Evolutionary conservation across 2,888 invertebrate genomes (phyloP).

Genomic region (Troides oblongomaculatus): DNA sequence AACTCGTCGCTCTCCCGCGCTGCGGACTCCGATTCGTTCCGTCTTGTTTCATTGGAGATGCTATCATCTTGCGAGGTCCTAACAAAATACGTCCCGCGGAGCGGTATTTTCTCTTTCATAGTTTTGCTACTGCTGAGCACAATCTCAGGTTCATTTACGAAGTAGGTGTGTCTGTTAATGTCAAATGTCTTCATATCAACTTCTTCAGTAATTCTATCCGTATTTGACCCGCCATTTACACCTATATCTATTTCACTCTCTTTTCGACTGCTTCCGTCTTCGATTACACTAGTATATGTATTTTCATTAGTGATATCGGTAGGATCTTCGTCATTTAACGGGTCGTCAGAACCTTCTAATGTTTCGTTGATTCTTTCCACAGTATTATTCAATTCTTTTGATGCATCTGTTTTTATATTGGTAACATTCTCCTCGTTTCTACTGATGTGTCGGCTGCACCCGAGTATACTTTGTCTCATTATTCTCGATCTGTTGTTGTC

Average conservation of each 20-base stretch:
- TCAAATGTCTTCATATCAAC: constrained; percentile 28
- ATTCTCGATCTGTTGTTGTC: constrained; percentile 49
- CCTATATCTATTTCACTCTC: constrained; percentile 4
- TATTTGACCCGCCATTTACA: not conserved
- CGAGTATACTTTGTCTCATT: constrained; percentile 36
- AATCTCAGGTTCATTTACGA: constrained; percentile 35
- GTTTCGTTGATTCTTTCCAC: constrained; percentile 2
- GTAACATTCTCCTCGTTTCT: constrained; percentile 29
- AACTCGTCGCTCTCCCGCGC: not conserved
- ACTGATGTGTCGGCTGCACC: constrained; percentile 20
- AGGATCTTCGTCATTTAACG: constrained; percentile 39
- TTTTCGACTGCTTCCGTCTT: constrained; percentile 35
- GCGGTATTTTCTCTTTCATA: constrained; percentile 13
- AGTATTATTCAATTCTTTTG: not conserved
- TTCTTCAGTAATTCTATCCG: constrained; percentile 23
- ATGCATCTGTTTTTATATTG: too few relatives aligned
- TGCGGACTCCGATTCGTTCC: not conserved
- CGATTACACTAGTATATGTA: constrained; percentile 35
- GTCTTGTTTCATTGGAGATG: constrained; percentile 11
- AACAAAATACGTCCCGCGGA: constrained; percentile 22
- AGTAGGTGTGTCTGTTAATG: constrained; percentile 42
- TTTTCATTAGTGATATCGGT: constrained; percentile 31
- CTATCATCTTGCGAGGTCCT: constrained; percentile 22
- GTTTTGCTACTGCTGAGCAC: constrained; percentile 20
- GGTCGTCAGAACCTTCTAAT: constrained; percentile 43